Conservation (phyloP, 2,888 invertebrate genomes). For the Lymantria monacha region DNA sequence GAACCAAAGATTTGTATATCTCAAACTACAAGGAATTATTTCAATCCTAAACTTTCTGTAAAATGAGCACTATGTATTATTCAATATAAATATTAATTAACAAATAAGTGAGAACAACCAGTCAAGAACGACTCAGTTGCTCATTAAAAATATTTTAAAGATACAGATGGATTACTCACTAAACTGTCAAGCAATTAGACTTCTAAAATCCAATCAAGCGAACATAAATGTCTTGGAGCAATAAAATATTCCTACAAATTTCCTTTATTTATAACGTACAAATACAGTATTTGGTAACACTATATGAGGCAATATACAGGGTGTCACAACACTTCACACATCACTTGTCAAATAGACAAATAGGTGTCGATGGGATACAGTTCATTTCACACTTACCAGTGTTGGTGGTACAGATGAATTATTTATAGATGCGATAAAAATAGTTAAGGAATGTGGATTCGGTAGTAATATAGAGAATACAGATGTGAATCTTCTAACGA, state of each 20-base stretch:
- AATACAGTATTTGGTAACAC: slow-evolving; percentile 32
- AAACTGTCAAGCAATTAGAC: slow-evolving; percentile 6
- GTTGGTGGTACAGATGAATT: slow-evolving; percentile 21
- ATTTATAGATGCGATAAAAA: slow-evolving; percentile 28
- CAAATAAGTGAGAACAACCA: too few species aligned
- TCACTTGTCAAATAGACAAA: slow-evolving; percentile 59
- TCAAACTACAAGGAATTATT: too few species aligned
- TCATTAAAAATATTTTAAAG: not conserved
- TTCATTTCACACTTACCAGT: slow-evolving; percentile 53
- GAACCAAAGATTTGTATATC: too few species aligned
- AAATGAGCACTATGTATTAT: too few species aligned
- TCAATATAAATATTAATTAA: too few species aligned
- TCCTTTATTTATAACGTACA: slow-evolving; percentile 27
- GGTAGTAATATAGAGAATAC: not conserved
- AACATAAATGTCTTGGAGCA: slow-evolving; percentile 12
- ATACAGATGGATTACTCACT: not conserved
- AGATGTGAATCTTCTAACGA: too few species aligned
- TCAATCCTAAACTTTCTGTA: too few species aligned
- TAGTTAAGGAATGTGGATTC: slow-evolving; percentile 9
- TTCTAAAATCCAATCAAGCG: slow-evolving; percentile 5
- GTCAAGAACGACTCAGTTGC: not conserved
- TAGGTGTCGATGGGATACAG: slow-evolving; percentile 59
- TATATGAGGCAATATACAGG: slow-evolving; percentile 30
- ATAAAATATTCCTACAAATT: slow-evolving; percentile 32
- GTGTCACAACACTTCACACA: slow-evolving; percentile 62